These are phyloP conservation scores for Labia minor DNA, from an alignment of 2,888 invertebrate species.

Conservation along the genomic window DNA sequence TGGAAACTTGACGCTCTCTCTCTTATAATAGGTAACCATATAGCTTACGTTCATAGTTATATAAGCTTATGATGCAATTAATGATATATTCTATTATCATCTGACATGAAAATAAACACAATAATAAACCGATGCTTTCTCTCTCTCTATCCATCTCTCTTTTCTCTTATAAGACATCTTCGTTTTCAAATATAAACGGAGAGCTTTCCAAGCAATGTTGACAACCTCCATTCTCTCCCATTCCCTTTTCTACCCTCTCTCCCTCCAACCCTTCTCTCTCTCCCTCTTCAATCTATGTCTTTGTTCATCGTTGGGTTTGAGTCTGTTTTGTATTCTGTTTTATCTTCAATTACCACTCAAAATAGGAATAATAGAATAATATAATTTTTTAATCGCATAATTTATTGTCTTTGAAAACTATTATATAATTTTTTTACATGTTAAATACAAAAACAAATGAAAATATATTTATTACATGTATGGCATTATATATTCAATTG, in stretches of 20 bases:
- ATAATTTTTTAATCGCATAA: too few relatives aligned
- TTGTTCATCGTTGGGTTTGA: neutral
- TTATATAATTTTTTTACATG: too few relatives aligned
- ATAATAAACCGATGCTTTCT: neutral
- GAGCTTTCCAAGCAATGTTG: neutral
- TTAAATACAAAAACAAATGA: too few relatives aligned
- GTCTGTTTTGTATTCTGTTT: neutral
- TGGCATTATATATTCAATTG: too few relatives aligned
- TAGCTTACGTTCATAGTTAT: neutral
- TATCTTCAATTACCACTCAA: neutral
- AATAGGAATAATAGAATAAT: neutral
- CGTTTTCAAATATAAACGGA: neutral
- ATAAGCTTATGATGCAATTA: constrained; percentile 13
- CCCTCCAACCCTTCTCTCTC: neutral
- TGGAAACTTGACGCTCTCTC: neutral
- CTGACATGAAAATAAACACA: constrained; percentile 7
- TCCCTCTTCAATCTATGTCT: neutral
- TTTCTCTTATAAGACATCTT: neutral
- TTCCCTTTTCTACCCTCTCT: too few relatives aligned
- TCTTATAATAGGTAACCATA: neutral
- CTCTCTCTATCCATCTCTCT: neutral
- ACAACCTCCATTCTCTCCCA: neutral
- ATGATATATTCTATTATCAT: constrained; percentile 4
- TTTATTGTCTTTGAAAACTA: too few relatives aligned
- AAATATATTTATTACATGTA: too few relatives aligned